Conservation (phyloP, 2,888 invertebrate genomes). For the Stenotaenia linearis region DNA sequence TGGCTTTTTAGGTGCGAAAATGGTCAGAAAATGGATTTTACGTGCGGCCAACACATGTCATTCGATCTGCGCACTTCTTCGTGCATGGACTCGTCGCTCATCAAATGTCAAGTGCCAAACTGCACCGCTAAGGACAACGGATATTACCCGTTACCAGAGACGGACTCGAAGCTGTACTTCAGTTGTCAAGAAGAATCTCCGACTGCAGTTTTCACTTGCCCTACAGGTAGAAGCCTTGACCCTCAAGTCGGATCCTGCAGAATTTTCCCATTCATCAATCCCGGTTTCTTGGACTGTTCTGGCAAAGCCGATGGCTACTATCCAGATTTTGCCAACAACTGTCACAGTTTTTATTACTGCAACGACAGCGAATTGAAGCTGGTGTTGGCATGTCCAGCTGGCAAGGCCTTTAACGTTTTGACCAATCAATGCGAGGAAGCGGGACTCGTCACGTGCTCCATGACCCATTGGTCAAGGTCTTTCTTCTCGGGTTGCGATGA, state of each 20-base stretch:
- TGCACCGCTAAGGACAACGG: slow-evolving; percentile 5
- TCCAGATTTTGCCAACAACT: slow-evolving; percentile 54
- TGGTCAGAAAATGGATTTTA: slow-evolving; percentile 19
- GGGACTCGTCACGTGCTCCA: background rate
- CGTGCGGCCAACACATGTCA: slow-evolving; percentile 7
- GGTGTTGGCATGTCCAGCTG: slow-evolving; percentile 51
- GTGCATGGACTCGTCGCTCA: background rate
- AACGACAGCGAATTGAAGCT: slow-evolving; percentile 48
- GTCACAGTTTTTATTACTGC: slow-evolving; percentile 55
- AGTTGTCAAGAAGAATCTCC: background rate
- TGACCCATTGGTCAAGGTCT: slow-evolving; percentile 39
- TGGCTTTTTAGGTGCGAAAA: background rate
- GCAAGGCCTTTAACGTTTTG: slow-evolving; percentile 55
- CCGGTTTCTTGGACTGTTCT: background rate
- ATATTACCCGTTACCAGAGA: slow-evolving; percentile 12
- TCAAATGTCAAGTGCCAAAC: background rate
- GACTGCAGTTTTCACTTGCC: background rate
- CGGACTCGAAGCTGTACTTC: background rate
- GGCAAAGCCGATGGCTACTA: slow-evolving; percentile 54
- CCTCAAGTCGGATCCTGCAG: background rate
- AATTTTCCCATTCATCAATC: slow-evolving; percentile 17
- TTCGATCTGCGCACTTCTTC: slow-evolving; percentile 21
- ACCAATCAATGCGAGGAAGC: slow-evolving; percentile 3
- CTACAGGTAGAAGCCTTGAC: background rate
- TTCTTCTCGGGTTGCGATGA: slow-evolving; percentile 48